Evolutionary conservation across 1,140 invertebrate species (phyloP).

Genomic region (Cataglyphis hispanica): DNA sequence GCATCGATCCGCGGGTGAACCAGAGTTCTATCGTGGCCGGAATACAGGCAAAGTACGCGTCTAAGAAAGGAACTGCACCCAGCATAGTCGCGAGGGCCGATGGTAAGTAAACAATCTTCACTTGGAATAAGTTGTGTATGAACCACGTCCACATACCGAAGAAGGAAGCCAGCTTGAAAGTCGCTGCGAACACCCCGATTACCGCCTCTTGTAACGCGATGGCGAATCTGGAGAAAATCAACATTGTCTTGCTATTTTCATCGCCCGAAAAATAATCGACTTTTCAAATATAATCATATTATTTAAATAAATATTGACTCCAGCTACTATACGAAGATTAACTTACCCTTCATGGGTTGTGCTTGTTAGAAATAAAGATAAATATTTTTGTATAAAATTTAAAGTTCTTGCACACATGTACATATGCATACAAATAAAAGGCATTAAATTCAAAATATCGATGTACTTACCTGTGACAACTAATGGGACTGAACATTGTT

Average conservation of each 20-base stretch:
- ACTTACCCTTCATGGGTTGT: constrained; percentile 76
- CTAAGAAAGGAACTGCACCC: constrained; percentile 97
- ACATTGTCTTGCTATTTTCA: not conserved
- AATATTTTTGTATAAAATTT: constrained; percentile 32
- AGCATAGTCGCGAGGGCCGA: constrained; percentile 97
- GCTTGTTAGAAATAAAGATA: constrained; percentile 67
- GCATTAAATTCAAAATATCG: constrained; percentile 10
- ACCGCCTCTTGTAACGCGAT: constrained; percentile 92
- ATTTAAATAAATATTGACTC: not conserved
- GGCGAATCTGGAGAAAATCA: constrained; percentile 88
- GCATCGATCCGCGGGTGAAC: constrained; percentile 92
- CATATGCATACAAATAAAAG: not conserved
- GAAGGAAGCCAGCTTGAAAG: constrained; percentile 98
- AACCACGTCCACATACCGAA: constrained; percentile 99
- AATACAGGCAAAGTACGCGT: constrained; percentile 97
- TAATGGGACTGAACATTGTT: constrained; percentile 90
- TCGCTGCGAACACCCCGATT: constrained; percentile 95
- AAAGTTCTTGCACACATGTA: not conserved
- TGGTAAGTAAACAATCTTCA: constrained; percentile 98
- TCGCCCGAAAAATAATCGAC: not conserved
- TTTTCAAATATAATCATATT: not conserved
- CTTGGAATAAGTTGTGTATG: constrained; percentile 97
- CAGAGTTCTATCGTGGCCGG: constrained; percentile 98
- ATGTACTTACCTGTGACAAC: constrained; percentile 84
- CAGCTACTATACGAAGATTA: constrained; percentile 12